Percentiles rank a stretch among this genome's conserved stretches.
These are phyloP conservation scores for Heterotilapia buettikoferi DNA, from an alignment of 2,113 vertebrate genomes.

Conservation along the genomic window DNA sequence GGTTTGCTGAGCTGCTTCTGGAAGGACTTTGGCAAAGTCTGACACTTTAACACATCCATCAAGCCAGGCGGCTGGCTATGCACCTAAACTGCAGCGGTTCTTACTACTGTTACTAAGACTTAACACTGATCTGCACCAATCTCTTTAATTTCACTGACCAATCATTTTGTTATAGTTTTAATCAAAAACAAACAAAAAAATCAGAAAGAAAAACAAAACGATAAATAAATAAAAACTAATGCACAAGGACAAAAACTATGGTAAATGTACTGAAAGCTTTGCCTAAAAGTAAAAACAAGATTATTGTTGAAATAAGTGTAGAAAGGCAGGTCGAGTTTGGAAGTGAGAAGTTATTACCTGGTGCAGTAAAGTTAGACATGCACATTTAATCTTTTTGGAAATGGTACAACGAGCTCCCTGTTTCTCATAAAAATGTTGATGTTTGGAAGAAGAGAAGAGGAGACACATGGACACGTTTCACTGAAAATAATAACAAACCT, in stretches of 20 bases:
- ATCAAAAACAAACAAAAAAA: neutral
- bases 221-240: neutral
- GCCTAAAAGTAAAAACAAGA: neutral
- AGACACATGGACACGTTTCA: rapidly evolving
- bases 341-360: neutral
- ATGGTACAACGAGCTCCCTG: rapidly evolving
- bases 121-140: neutral
- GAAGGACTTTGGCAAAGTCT: neutral
- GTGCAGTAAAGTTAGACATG: neutral
- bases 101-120: neutral
- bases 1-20: neutral
- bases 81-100: neutral
- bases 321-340: neutral
- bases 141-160: neutral
- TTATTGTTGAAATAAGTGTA: neutral
- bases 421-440: neutral
- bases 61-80: neutral
- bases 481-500: neutral
- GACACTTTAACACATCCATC: neutral
- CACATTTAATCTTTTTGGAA: neutral
- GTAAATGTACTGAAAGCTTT: neutral
- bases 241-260: neutral
- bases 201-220: neutral
- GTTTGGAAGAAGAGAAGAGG: neutral
- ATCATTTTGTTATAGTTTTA: rapidly evolving